Conservation (phyloP, 2,797 vertebrate species). For the Acipenser oxyrinchus region DNA sequence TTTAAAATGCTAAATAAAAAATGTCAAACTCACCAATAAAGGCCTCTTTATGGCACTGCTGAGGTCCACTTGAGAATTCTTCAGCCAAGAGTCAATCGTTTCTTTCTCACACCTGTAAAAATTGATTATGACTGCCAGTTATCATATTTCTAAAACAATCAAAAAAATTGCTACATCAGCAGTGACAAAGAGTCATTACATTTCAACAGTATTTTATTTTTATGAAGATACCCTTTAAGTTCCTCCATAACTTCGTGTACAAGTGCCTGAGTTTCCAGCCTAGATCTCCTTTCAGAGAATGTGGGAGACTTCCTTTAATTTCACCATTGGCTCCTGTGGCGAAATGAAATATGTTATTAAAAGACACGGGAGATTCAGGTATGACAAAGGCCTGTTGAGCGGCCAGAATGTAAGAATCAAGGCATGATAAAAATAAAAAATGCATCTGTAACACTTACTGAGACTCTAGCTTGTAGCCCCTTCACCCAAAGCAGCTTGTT, state of each 20-base stretch:
- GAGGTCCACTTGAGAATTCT: conserved; percentile 13
- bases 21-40: conserved; percentile 20
- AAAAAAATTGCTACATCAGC: no score
- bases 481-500: conserved; percentile 24
- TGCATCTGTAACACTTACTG: conserved; percentile 13
- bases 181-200: no score
- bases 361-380: no score
- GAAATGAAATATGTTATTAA: background rate
- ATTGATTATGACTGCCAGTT: background rate
- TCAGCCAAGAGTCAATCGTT: conserved; percentile 19
- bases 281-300: conserved; percentile 23
- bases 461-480: conserved; percentile 21
- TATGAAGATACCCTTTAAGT: conserved; percentile 19
- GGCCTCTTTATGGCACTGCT: conserved; percentile 19
- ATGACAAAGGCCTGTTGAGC: no score
- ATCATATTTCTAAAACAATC: no score
- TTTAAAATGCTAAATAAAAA: background rate
- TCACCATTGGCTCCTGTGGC: conserved; percentile 19
- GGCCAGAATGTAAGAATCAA: no score
- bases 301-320: conserved; percentile 18
- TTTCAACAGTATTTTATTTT: background rate
- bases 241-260: conserved; percentile 14
- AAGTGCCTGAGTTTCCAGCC: conserved; percentile 26
- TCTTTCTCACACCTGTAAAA: conserved; percentile 15
- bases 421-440: background rate